Percentiles rank a stretch among this genome's conserved stretches.
Conservation (phyloP, 2,888 invertebrate species). For the Notocelia uddmanniana region DNA sequence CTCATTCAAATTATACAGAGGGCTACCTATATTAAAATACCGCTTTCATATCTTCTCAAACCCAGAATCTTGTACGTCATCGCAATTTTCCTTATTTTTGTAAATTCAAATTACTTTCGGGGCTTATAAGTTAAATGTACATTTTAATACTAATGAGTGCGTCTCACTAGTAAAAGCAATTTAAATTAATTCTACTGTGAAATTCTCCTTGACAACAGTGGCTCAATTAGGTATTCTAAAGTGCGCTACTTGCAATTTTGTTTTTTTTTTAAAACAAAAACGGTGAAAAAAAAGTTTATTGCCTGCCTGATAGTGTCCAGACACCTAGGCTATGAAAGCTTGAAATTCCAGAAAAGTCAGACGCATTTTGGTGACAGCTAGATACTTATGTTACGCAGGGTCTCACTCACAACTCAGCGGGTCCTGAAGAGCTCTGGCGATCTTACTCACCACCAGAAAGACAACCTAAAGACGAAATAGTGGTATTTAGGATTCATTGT, state of each 20-base stretch:
- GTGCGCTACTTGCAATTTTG: neutral
- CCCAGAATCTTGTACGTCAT: neutral
- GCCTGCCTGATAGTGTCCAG: no score
- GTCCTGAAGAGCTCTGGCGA: no score
- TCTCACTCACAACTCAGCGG: no score
- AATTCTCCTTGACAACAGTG: conserved; percentile 7
- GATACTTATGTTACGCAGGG: no score
- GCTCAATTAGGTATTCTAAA: neutral
- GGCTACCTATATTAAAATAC: conserved; percentile 11
- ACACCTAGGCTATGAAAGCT: no score
- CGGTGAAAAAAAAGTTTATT: no score
- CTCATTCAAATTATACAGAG: neutral
- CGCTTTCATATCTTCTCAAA: neutral
- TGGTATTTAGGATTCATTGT: no score
- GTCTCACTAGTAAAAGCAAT: conserved; percentile 15
- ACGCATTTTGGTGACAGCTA: no score
- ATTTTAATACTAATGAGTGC: conserved; percentile 13
- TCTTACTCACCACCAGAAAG: no score
- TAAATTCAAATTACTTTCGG: conserved; percentile 15
- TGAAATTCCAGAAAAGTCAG: no score
- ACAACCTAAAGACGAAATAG: no score
- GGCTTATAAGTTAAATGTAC: conserved; percentile 12
- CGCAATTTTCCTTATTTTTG: conserved; percentile 18
- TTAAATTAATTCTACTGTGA: neutral
- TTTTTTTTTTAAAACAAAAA: neutral